Percentiles rank a stretch among this genome's conserved stretches.
These are phyloP conservation scores for Antheraea pernyi DNA, from an alignment of 1,140 invertebrate species.

Conservation along the genomic window DNA sequence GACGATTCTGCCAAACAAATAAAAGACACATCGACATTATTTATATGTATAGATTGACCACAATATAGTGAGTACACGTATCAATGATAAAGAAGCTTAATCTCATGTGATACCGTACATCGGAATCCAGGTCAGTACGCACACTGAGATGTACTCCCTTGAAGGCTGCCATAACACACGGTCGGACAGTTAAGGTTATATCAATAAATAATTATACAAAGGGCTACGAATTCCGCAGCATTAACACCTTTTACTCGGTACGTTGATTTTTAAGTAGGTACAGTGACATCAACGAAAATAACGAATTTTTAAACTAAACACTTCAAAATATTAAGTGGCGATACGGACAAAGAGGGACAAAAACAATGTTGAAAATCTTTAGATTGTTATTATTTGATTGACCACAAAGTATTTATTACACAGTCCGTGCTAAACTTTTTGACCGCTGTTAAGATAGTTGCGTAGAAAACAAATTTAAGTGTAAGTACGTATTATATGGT, in stretches of 20 bases:
- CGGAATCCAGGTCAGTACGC: conserved; percentile 10
- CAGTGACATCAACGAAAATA: conserved; percentile 24
- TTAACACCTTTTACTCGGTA: conserved; percentile 38
- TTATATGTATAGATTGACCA: background rate
- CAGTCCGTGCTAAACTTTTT: background rate
- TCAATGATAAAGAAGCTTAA: background rate
- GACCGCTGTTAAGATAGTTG: no score
- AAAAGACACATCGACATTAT: no score
- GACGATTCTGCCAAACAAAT: no score
- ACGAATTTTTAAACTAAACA: background rate
- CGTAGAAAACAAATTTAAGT: no score
- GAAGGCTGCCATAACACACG: conserved; percentile 15
- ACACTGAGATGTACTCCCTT: conserved; percentile 1
- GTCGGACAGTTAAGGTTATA: conserved; percentile 22
- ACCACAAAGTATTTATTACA: background rate
- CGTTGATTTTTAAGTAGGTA: conserved; percentile 15
- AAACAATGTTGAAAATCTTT: background rate
- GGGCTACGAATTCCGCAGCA: conserved; percentile 30
- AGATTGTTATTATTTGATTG: background rate
- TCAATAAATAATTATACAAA: conserved; percentile 24
- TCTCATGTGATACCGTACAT: background rate
- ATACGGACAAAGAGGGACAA: background rate
- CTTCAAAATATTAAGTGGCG: background rate
- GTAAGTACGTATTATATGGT: no score
- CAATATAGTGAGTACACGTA: background rate